Evolutionary conservation across 1,140 invertebrate species (phyloP), one percentile per base, ranked within the genome.

Genomic region (Physella acuta): DNA sequence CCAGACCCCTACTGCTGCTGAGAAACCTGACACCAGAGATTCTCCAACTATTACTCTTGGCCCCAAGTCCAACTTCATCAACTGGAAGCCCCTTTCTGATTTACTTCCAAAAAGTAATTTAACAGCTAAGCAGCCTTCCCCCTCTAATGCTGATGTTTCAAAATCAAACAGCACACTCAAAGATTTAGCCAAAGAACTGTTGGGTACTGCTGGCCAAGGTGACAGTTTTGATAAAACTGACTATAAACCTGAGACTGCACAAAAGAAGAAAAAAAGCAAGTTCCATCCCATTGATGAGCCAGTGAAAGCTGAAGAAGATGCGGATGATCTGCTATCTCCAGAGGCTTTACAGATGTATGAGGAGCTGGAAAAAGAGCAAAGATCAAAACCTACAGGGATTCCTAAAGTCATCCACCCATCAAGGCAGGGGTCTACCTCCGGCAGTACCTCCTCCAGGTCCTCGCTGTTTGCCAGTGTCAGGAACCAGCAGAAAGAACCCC

Each of bases 1-100:
- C n/a, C n/a, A n/a, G n/a, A n/a, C n/a, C n/a, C n/a, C n/a, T n/a
- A n/a, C n/a, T n/a, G n/a, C n/a, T n/a, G n/a, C n/a, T n/a, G n/a
- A n/a, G n/a, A n/a, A n/a, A n/a, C n/a, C n/a, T n/a, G n/a, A n/a
- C n/a, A n/a, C n/a, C n/a, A n/a, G n/a, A n/a, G n/a, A n/a, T n/a
- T n/a, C n/a, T n/a, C n/a, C n/a, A n/a, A n/a, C n/a, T n/a, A n/a
- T n/a, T n/a, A n/a, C n/a, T n/a, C n/a, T n/a, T n/a, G 56, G 30
- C 1, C 56, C 56, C 33, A 58, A 58, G 26, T 58, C 56, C 11
- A 58, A 58, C 36, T 58, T 34, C 17, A 33, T 34, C 33, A 58
- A 58, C 16, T 58, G 56, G 56, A 58, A 58, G 16, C 33, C 30
- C 31, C 56, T 58, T 5, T 31, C 56, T 34, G 56, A 58, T 20